Conservation (phyloP, 1,140 invertebrate genomes). For the Drosophila arawakana region DNA sequence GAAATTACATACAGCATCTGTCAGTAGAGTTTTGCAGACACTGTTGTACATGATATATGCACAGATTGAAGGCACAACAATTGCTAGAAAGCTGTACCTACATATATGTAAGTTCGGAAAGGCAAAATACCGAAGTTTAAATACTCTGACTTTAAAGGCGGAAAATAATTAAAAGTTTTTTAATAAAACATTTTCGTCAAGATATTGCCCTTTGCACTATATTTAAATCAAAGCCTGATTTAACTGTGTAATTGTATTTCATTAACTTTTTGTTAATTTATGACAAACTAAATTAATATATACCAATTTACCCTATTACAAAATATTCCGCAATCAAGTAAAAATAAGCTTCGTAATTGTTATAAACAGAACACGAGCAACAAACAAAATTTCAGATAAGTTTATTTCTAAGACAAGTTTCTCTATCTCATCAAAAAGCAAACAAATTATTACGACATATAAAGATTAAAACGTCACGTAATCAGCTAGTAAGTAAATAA, state of each 20-base stretch:
- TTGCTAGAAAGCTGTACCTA: conserved; percentile 10
- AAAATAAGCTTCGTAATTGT: too few species aligned
- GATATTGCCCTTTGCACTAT: too few species aligned
- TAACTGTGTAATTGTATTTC: too few species aligned
- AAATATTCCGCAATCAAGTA: too few species aligned
- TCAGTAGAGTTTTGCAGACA: conserved; percentile 1
- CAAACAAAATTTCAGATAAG: neutral
- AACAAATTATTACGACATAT: neutral
- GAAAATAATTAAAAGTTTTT: too few species aligned
- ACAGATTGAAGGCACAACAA: conserved; percentile 16
- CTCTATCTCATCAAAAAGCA: neutral
- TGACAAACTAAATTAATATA: too few species aligned
- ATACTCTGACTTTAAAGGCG: neutral
- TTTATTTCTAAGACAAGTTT: neutral
- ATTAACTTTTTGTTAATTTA: too few species aligned
- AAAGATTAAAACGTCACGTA: conserved; percentile 1
- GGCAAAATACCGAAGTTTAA: neutral
- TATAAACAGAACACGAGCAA: too few species aligned
- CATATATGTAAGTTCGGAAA: conserved; percentile 10
- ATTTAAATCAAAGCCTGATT: too few species aligned
- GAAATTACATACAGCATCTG: conserved; percentile 32
- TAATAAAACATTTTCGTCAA: too few species aligned
- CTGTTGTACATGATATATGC: conserved; percentile 60
- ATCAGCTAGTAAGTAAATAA: conserved; percentile 3
- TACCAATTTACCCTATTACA: too few species aligned